A percentile compares a stretch with the other conserved stretches of the same genome.
These are phyloP conservation scores for Drosophila nigrodunni DNA, from an alignment of 1,140 invertebrate genomes.

Conservation along the genomic window DNA sequence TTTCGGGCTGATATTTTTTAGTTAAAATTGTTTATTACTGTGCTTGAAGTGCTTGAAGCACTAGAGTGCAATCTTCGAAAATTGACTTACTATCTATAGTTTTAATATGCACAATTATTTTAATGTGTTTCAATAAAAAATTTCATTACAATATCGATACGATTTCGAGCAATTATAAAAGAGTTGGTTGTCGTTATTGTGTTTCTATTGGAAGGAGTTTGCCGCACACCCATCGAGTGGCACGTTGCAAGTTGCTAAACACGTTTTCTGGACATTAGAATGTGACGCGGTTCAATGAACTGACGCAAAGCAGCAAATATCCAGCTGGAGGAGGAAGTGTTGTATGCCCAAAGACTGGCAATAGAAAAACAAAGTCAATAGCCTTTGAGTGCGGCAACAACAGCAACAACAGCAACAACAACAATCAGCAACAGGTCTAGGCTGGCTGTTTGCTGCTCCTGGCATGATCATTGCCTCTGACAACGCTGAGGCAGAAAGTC, in stretches of 20 bases:
- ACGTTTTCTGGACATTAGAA: slow-evolving; percentile 78
- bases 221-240: slow-evolving; percentile 24
- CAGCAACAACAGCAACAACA: slow-evolving; percentile 30
- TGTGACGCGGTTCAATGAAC: slow-evolving; percentile 68
- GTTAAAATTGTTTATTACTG: too few relatives aligned
- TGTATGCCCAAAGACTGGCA: slow-evolving; percentile 59
- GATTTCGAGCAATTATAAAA: slow-evolving; percentile 45
- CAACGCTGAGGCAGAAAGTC: slow-evolving; percentile 46
- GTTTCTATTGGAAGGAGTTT: slow-evolving; percentile 17
- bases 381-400: slow-evolving; percentile 52
- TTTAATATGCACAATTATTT: slow-evolving; percentile 33
- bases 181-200: slow-evolving; percentile 15
- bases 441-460: slow-evolving; percentile 61
- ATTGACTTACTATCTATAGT: neutral
- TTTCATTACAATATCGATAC: slow-evolving; percentile 54
- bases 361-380: slow-evolving; percentile 81
- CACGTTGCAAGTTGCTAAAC: slow-evolving; percentile 64
- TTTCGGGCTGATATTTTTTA: too few relatives aligned
- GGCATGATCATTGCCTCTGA: slow-evolving; percentile 64
- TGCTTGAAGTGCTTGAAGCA: too few relatives aligned
- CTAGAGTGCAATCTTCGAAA: too few relatives aligned
- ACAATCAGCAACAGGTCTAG: slow-evolving; percentile 70
- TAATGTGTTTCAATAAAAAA: slow-evolving; percentile 29
- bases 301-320: slow-evolving; percentile 29
- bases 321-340: slow-evolving; percentile 69